Evolutionary conservation across 1,140 invertebrate genomes (phyloP).

Genomic region (Drosophila ficusphila): DNA sequence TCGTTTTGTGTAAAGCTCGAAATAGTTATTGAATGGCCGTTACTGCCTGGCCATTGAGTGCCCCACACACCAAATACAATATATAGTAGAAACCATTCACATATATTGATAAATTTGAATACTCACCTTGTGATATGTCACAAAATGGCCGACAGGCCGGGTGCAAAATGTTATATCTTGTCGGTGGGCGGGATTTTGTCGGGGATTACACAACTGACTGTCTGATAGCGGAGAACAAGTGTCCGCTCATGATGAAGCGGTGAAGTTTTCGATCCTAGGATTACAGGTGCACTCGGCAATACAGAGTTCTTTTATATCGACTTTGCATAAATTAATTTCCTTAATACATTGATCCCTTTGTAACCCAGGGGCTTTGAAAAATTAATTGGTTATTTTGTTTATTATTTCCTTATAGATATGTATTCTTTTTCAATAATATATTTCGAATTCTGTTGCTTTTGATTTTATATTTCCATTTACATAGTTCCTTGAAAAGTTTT

Average conservation of each 20-base stretch:
- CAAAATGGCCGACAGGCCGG: slow-evolving; percentile 38
- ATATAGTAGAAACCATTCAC: slow-evolving; percentile 16
- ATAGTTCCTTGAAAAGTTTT: no score
- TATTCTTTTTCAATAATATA: no score
- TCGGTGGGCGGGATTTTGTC: slow-evolving; percentile 6
- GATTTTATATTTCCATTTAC: no score
- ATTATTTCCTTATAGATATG: no score
- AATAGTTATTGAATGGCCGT: slow-evolving; percentile 42
- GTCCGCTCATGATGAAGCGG: slow-evolving; percentile 21
- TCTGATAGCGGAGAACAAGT: slow-evolving; percentile 34
- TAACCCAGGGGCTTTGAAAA: background rate
- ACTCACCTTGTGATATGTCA: slow-evolving; percentile 44
- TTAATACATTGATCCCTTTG: slow-evolving; percentile 5
- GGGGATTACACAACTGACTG: slow-evolving; percentile 30
- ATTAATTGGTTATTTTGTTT: background rate
- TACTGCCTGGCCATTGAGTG: slow-evolving; percentile 36
- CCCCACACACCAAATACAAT: background rate
- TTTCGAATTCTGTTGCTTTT: no score
- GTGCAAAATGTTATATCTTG: slow-evolving; percentile 42
- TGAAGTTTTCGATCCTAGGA: slow-evolving; percentile 4
- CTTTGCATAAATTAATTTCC: background rate
- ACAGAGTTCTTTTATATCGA: slow-evolving; percentile 6
- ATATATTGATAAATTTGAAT: slow-evolving; percentile 20
- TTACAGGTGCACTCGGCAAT: slow-evolving; percentile 15
- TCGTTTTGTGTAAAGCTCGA: slow-evolving; percentile 32